A percentile compares a stretch with the other conserved stretches of the same genome.
Conservation (phyloP, 1,140 invertebrate species). For the Drosophila miranda region DNA sequence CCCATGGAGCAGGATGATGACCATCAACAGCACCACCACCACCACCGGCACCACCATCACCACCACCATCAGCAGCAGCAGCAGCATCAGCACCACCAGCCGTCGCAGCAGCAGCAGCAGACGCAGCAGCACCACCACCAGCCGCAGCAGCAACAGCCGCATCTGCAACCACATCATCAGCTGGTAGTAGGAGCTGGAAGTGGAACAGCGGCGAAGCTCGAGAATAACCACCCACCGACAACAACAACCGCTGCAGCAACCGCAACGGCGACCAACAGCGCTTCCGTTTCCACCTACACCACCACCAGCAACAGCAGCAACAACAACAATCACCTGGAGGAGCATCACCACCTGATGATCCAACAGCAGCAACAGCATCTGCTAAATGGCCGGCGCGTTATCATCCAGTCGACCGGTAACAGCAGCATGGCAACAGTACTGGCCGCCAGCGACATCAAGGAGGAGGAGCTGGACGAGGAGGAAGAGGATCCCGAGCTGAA, state of each 20-base stretch:
- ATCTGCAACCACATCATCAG: slow-evolving; percentile 26
- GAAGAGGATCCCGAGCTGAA: slow-evolving; percentile 77
- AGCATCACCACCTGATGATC: slow-evolving; percentile 38
- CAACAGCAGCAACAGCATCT: slow-evolving; percentile 66
- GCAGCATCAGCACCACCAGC: slow-evolving; percentile 19
- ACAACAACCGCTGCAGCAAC: slow-evolving; percentile 53
- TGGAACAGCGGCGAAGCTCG: slow-evolving; percentile 16
- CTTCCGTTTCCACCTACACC: slow-evolving; percentile 27
- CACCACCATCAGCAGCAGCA: slow-evolving; percentile 17
- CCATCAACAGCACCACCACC: slow-evolving; percentile 48
- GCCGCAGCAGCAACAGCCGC: slow-evolving; percentile 15
- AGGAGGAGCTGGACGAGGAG: slow-evolving; percentile 61
- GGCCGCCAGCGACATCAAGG: slow-evolving; percentile 56
- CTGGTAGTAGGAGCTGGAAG: slow-evolving; percentile 28
- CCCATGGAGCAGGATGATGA: slow-evolving; percentile 80
- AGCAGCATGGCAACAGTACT: slow-evolving; percentile 30
- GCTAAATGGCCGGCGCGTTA: slow-evolving; percentile 74
- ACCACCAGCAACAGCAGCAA: slow-evolving; percentile 21
- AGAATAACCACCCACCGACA: slow-evolving; percentile 69
- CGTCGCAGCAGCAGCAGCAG: slow-evolving; percentile 12
- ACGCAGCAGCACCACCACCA: slow-evolving; percentile 25
- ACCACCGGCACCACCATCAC: slow-evolving; percentile 15
- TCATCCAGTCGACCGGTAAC: slow-evolving; percentile 65
- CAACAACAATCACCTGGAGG: slow-evolving; percentile 44
- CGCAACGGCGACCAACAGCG: slow-evolving; percentile 16